phyloP scores from a whole-genome alignment of 2,888 invertebrate genomes.

The Melitaea athalia region DNA sequence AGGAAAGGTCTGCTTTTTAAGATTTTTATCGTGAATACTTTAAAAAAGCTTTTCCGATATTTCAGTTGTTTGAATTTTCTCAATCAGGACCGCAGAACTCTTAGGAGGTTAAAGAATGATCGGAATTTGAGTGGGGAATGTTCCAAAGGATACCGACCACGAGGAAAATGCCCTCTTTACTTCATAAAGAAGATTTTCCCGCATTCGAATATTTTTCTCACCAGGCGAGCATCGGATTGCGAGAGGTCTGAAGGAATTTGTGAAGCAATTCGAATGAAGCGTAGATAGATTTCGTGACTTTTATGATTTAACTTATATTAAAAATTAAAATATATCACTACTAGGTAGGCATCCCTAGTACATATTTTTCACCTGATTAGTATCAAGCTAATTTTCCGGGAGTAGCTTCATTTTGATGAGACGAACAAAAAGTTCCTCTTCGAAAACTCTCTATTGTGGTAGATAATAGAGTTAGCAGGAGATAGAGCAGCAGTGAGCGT shows the following conservation, averaged over 20 bases:
- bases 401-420: too few species aligned
- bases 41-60: conserved; percentile 72
- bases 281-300: background rate
- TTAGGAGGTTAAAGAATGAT: conserved; percentile 57
- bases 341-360: too few species aligned
- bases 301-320: background rate
- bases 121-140: conserved; percentile 52
- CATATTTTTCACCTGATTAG: too few species aligned
- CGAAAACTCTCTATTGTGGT: too few species aligned
- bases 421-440: too few species aligned
- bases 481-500: too few species aligned
- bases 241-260: conserved; percentile 53
- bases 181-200: conserved; percentile 78
- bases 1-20: conserved; percentile 10
- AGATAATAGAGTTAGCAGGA: too few species aligned
- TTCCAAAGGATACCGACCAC: conserved; percentile 38
- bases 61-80: conserved; percentile 78
- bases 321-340: too few species aligned
- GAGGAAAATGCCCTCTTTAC: conserved; percentile 49
- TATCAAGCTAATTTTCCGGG: too few species aligned
- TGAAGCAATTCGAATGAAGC: conserved; percentile 42
- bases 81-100: conserved; percentile 60
- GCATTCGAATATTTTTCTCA: conserved; percentile 78
- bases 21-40: conserved; percentile 23
- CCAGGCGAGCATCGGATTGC: conserved; percentile 59